Conservation (phyloP, 1,140 invertebrate genomes). For the Phymorhynchus buccinoides region DNA sequence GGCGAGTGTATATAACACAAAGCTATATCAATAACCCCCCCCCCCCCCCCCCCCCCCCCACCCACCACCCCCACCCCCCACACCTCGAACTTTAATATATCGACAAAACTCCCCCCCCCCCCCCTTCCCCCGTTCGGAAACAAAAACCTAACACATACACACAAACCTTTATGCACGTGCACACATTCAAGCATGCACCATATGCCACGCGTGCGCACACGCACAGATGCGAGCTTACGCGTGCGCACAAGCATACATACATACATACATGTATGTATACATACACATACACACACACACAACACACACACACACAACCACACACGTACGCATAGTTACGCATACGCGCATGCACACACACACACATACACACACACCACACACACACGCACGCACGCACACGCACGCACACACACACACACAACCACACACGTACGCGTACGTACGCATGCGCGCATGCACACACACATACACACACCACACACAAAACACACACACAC, state of each 20-base stretch:
- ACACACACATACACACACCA: not conserved
- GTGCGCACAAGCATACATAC: too few relatives aligned
- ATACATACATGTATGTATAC: too few relatives aligned
- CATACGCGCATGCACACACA: not conserved
- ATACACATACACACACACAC: conserved; percentile 2
- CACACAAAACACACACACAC: not conserved
- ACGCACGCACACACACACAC: not conserved
- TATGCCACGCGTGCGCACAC: too few relatives aligned
- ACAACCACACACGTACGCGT: not conserved
- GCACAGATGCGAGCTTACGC: too few relatives aligned
- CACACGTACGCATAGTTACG: not conserved
- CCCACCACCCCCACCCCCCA: too few relatives aligned
- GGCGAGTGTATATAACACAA: not conserved
- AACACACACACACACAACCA: conserved; percentile 1
- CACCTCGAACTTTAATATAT: too few relatives aligned
- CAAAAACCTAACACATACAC: too few relatives aligned
- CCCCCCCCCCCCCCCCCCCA: too few relatives aligned
- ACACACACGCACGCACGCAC: not conserved
- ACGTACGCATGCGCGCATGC: not conserved
- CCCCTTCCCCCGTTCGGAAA: too few relatives aligned
- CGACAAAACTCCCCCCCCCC: not conserved
- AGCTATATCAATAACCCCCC: too few relatives aligned
- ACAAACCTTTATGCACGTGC: too few relatives aligned
- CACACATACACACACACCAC: not conserved
- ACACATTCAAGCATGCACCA: too few relatives aligned